Base-by-base conservation (phyloP, 2,113 vertebrate genomes). In the Pungitius pungitius region DNA sequence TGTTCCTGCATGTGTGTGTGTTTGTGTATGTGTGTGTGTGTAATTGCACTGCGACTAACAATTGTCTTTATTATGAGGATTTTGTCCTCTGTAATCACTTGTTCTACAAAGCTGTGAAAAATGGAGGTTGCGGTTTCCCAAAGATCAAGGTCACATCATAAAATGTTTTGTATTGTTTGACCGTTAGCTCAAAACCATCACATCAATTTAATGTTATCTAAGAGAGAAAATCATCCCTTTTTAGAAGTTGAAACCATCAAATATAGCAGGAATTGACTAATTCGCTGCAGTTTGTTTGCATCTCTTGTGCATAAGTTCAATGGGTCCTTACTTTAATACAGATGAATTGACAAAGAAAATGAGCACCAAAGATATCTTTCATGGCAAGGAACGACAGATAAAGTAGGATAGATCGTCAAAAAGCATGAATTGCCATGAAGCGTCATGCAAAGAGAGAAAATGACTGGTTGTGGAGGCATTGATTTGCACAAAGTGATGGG, bases 401-500 rank as follows among this genome's bases (percentile, higher is more conserved):
- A 58, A 74, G 47, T 42, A 18, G 45, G 39, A 77, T 30, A 51
- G 54, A 55, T 33, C 20, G 18, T 9, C 18, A 61, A 58, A 73
- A 42, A 59, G 58, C 15, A 63, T n/a, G 3, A 43, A 12, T 43
- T 26, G 2, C 13, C 8, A 51, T 52, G 20, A 47, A 1, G 6
- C 3, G 1, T 26, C 15, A 24, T 5, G 45, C 58, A 20, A 60
- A 59, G 63, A 65, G 43, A 74, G 45, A 65, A 24, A 45, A 30
- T 70, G 47, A 52, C 11, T 22, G 20, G 26, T 78, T 39, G 24
- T 30, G 39, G n/a, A 55, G 43, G 51, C 66, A 30, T 20, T 39
- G 66, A 66, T 42, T 76, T 60, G 51, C 49, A 75, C 27, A 58
- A 17, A 66, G 24, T 57, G 49, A 65, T 33, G 52, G 73, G 57